Percentiles rank a stretch among this genome's conserved stretches.
These are phyloP conservation scores for Zaprionus ghesquierei DNA, from an alignment of 1,140 invertebrate species.

Conservation along the genomic window DNA sequence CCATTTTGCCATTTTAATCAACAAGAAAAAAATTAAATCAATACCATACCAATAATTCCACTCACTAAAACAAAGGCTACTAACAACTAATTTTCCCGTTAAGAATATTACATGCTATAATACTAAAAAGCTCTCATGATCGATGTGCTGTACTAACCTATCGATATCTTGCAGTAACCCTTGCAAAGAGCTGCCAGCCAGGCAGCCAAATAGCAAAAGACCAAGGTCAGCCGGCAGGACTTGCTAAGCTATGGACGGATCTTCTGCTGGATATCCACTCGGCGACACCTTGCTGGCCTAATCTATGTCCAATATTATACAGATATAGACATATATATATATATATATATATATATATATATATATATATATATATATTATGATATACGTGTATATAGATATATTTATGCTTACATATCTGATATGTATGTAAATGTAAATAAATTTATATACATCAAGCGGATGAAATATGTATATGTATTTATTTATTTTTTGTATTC, in stretches of 20 bases:
- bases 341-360: constrained; percentile 1
- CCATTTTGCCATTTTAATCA: constrained; percentile 58
- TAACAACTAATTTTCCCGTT: constrained; percentile 61
- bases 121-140: not conserved
- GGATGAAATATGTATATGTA: constrained; percentile 4
- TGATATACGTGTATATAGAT: not conserved
- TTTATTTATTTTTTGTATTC: constrained; percentile 18
- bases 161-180: constrained; percentile 73
- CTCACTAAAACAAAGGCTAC: constrained; percentile 42
- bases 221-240: constrained; percentile 62
- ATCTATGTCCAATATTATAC: constrained; percentile 61
- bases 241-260: constrained; percentile 17
- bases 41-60: constrained; percentile 12
- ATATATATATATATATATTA: not conserved
- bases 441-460: not conserved
- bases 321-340: constrained; percentile 8
- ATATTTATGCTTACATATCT: not conserved
- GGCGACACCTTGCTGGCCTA: constrained; percentile 60
- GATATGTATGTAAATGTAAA: constrained; percentile 3
- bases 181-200: constrained; percentile 76
- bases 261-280: constrained; percentile 35
- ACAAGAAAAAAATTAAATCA: constrained; percentile 5
- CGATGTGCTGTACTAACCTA: not conserved
- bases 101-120: constrained; percentile 23
- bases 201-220: constrained; percentile 79